These are phyloP conservation scores for Xiphophorus hellerii DNA, from an alignment of 2,113 vertebrate genomes.

Conservation along the genomic window DNA sequence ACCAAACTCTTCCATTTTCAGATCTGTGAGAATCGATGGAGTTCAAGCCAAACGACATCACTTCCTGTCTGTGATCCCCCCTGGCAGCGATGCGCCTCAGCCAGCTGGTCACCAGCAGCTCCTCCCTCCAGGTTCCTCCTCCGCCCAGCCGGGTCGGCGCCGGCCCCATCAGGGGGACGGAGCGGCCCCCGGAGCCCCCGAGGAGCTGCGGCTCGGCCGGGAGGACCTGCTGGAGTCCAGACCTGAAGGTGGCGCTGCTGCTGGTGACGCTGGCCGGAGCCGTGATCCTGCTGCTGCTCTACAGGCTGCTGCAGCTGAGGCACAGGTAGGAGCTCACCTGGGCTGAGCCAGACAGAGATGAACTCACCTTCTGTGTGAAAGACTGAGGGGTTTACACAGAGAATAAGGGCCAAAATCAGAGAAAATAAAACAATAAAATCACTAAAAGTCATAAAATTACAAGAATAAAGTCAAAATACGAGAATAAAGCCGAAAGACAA, in stretches of 20 bases:
- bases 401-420: no score
- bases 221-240: slow-evolving; percentile 60
- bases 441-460: no score
- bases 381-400: no score
- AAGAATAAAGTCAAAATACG: no score
- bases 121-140: slow-evolving; percentile 39
- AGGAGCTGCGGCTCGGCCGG: slow-evolving; percentile 48
- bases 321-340: slow-evolving; percentile 61
- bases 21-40: slow-evolving; percentile 6
- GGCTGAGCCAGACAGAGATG: no score
- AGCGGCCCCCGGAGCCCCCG: slow-evolving; percentile 12
- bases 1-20: not conserved
- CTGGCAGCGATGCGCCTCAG: slow-evolving; percentile 47
- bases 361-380: no score
- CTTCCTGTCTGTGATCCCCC: slow-evolving; percentile 1
- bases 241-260: slow-evolving; percentile 60
- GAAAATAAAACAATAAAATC: no score
- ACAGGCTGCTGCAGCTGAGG: slow-evolving; percentile 70
- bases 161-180: slow-evolving; percentile 37
- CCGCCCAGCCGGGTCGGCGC: slow-evolving; percentile 12
- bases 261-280: slow-evolving; percentile 71
- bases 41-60: not conserved
- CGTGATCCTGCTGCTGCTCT: slow-evolving; percentile 75
- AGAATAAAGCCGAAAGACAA: no score
- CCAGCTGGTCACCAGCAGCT: slow-evolving; percentile 32